Base-by-base conservation (phyloP, 2,113 vertebrate genomes). In the Brevimyrus niger region DNA sequence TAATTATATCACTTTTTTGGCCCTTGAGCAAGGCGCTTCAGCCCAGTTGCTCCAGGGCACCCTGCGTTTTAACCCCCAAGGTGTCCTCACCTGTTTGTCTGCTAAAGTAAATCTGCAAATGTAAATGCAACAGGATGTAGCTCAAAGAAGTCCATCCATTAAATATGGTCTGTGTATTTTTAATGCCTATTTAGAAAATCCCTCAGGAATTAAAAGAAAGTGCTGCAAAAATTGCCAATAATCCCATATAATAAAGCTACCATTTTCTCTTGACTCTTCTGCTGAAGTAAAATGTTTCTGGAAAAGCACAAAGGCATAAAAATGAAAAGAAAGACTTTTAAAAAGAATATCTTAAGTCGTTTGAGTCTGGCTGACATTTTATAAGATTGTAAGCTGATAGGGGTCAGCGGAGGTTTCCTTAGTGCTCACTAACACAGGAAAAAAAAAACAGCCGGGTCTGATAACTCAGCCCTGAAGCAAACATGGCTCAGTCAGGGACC, bases 401-500 rank as follows among this genome's bases (percentile, higher is more conserved):
- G 69, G 69, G 69, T 80, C 69, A 88, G 46, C 3, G 21, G 65
- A 27, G n/a, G 46, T 84, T 89, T 21, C 23, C 31, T 61, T 65
- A 47, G 58, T 69, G 23, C 21, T 27, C 11, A 47, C 65, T 80
- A 46, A 9, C 17, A 27, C 27, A 31, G 65, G 21, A 1, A 35
- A 48, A 44, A 44, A 42, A 42, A 73, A 93, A 89, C 88, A 86
- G 90, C 90, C 83, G 90, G 86, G 80, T 69, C 21, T 89, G 87
- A 91, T 93, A 90, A 94, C 92, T 94, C 92, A 94, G 92, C 83
- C 92, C 91, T 92, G 92, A 91, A 94, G 91, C 93, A 94, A 95
- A 94, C 92, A 94, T 89, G 91, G 94, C 94, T 93, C 53, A 93
- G 91, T 93, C 93, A 93, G 91, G 93, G 92, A 65, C 76, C 84